Base-by-base conservation (phyloP, 2,797 vertebrate species). In the Argyrosomus regius region DNA sequence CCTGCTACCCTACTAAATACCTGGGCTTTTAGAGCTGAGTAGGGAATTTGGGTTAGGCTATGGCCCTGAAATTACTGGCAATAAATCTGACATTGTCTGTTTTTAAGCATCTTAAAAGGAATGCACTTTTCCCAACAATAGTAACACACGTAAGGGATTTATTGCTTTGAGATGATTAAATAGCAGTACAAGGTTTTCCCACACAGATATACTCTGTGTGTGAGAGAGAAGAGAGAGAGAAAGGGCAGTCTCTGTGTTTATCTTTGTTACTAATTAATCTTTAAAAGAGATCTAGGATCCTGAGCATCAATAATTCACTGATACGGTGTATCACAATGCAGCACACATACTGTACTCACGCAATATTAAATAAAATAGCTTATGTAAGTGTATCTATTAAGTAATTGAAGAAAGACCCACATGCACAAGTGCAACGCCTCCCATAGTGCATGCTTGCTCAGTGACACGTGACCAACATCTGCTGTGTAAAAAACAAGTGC, bases 251-350 rank as follows among this genome's bases (percentile, higher is more conserved):
- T 28, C 39, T 60, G 26, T 65, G 54, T 78, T 79, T 65, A 67
- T 54, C 31, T 54, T 81, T 50, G 43, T 69, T 41, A 53, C 50
- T 77, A 75, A 78, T 81, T 77, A 66, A 81, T 79, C 53, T 72
- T 77, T 77, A 22, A 81, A 72, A 65, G 31, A 76, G 43, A 67
- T 57, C 39, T 59, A 61, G 6, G 62, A 74, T 68, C 41, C 61
- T 39, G 79, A 39, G 35, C 68, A 82, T 87, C 72, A 87, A 85
- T 89, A 81, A 89, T 85, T 85, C 50, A 85, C 66, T 50, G 39
- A 69, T 71, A 22, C 20, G 14, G 12, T 14, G 39, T 26, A 74
- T 39, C 78, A 78, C 56, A 77, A 62, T 56, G 28, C 61, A 72
- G 18, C 80, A 75, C n/a, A 71, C n/a, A 53, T 26, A 77, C 24